These are phyloP conservation scores for Temnothorax curvispinosus DNA, from an alignment of 1,140 invertebrate species.

Conservation along the genomic window DNA sequence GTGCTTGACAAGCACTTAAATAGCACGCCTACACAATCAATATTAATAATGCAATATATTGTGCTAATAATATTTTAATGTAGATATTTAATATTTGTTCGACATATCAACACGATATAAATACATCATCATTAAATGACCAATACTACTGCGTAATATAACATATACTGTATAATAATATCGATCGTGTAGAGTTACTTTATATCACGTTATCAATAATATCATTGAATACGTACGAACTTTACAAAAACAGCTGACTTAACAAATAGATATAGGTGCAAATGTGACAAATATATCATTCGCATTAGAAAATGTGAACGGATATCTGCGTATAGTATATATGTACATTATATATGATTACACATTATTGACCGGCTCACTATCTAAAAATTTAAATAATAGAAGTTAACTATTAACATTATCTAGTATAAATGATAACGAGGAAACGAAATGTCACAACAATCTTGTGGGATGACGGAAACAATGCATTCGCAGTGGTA, in stretches of 20 bases:
- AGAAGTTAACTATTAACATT: slow-evolving; percentile 24
- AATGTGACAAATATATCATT: slow-evolving; percentile 44
- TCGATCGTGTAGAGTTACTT: not conserved
- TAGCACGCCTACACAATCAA: not conserved
- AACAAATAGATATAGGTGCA: slow-evolving; percentile 53
- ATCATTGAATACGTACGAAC: slow-evolving; percentile 49
- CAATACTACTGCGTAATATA: not conserved
- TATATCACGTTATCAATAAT: slow-evolving; percentile 59
- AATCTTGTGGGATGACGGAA: not conserved
- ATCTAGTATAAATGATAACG: slow-evolving; percentile 32
- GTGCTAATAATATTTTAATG: not conserved
- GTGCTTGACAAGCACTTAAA: slow-evolving; percentile 34
- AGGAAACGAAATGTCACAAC: slow-evolving; percentile 20
- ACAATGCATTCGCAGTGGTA: not conserved
- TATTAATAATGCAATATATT: slow-evolving; percentile 17
- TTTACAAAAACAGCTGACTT: slow-evolving; percentile 42
- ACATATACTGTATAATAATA: slow-evolving; percentile 11
- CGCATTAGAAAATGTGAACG: slow-evolving; percentile 10
- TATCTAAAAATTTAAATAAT: not conserved
- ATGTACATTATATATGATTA: slow-evolving; percentile 43
- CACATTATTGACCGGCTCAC: slow-evolving; percentile 8
- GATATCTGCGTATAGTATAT: slow-evolving; percentile 41
- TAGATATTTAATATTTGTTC: not conserved
- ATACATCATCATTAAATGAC: not conserved
- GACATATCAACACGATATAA: not conserved